Base-by-base conservation (phyloP, 35 echinoderm and acorn worm species). In the Chiridota heheva region DNA sequence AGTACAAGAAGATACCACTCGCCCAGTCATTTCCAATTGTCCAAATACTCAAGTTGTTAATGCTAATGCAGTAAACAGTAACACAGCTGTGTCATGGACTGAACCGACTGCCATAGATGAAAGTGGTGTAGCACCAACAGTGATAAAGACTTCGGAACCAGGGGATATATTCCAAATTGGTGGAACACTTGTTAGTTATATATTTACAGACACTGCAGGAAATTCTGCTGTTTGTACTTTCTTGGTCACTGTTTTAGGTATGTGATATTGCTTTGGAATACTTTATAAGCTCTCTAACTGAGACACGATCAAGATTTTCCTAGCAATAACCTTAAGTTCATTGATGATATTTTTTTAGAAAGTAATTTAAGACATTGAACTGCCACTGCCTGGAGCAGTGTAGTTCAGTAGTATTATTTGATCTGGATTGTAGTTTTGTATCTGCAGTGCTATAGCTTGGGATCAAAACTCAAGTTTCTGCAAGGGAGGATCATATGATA, bases 11-110 rank as follows among this genome's bases (percentile, higher is more conserved):
- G 81, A 84, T 51, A 84, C 34, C 66, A 84, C 67, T 33, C 15
- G 27, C 17, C 81, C 81, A 24, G 65, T 84, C 26, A 72, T 84
- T 20, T 69, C 60, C 47, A 84, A 84, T 53, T 84, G 81, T 39
- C 81, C 81, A 51, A 56, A 22, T 16, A 17, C 10, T 16, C 35
- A 53, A 29, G 17, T 49, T 34, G 40, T 47, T 17, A 72, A 44
- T 3, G 64, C 44, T n/a, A 31, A 35, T 3, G n/a, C 43, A 6
- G 81, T 63, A 2, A 51, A 30, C 17, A 84, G 30, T 13, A 36
- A 35, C 15, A 67, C 40, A 28, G 37, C 65, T 7, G 81, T 84
- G 45, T 29, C 53, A 10, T 84, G 81, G 81, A 72, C 81, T 32
- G 81, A 70, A 36, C 81, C 81, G 5, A 72, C 81, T 2, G 81